Conservation (phyloP, 2,888 invertebrate species). For the Mechanitis mazaeus region DNA sequence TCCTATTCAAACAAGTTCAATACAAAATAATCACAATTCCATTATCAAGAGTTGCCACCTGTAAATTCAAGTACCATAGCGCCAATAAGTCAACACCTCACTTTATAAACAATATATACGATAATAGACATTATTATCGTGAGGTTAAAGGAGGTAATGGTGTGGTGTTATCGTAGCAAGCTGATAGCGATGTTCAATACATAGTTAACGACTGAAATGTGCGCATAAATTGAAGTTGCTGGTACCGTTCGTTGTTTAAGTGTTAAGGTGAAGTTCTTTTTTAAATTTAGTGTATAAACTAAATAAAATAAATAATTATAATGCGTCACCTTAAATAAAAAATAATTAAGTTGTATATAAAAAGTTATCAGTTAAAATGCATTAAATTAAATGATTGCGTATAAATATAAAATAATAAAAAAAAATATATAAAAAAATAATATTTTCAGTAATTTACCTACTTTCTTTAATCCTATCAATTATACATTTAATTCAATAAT, state of each 20-base stretch:
- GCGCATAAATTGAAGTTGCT: constrained; percentile 16
- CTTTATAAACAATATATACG: constrained; percentile 9
- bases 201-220: constrained; percentile 14
- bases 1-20: background rate
- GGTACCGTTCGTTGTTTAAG: constrained; percentile 24
- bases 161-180: constrained; percentile 1
- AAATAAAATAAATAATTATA: no score
- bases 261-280: constrained; percentile 18
- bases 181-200: constrained; percentile 15
- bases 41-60: constrained; percentile 7
- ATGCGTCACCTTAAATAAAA: no score
- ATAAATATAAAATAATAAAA: no score
- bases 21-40: constrained; percentile 3
- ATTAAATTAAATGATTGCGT: no score
- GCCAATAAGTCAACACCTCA: background rate
- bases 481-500: no score
- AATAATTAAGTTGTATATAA: no score
- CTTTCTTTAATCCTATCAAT: no score
- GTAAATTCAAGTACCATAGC: constrained; percentile 1
- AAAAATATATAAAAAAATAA: no score
- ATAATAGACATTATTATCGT: constrained; percentile 35
- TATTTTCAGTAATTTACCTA: no score
- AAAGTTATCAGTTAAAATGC: no score
- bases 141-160: background rate
- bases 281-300: no score